A percentile compares a stretch with the other conserved stretches of the same genome.
These are phyloP conservation scores for Lota lota DNA, from an alignment of 2,113 vertebrate species.

Conservation along the genomic window DNA sequence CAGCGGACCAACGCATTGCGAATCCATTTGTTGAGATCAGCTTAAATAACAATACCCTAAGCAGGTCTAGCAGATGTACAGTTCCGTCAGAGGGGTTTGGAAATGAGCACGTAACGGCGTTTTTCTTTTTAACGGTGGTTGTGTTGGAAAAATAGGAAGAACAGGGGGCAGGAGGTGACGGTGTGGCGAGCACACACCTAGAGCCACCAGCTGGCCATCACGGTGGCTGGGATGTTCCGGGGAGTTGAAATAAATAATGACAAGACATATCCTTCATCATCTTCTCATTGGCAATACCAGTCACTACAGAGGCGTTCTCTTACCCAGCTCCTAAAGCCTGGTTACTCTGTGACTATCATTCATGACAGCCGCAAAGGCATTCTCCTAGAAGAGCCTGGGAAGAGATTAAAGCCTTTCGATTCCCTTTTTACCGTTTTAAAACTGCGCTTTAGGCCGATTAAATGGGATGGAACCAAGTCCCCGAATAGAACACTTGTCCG, in stretches of 20 bases:
- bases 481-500: conserved; percentile 41
- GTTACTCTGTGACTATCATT: too few relatives aligned
- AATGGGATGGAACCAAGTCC: conserved; percentile 30
- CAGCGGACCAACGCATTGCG: too few relatives aligned
- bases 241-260: background rate
- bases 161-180: conserved; percentile 17
- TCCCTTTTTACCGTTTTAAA: conserved; percentile 23
- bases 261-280: conserved; percentile 11
- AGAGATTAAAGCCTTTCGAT: conserved; percentile 39
- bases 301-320: too few relatives aligned
- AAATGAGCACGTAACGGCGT: too few relatives aligned
- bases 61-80: too few relatives aligned
- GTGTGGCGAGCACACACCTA: background rate
- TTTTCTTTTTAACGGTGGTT: too few relatives aligned
- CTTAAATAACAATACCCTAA: too few relatives aligned
- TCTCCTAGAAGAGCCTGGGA: conserved; percentile 20
- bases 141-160: background rate
- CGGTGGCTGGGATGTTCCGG: background rate
- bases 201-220: conserved; percentile 51
- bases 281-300: too few relatives aligned
- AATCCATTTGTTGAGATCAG: too few relatives aligned
- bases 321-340: too few relatives aligned
- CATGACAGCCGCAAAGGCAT: conserved; percentile 19
- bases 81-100: too few relatives aligned
- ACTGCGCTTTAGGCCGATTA: conserved; percentile 31